Conservation (phyloP, 2,797 vertebrate species). For the Acanthurus leucopareius region DNA sequence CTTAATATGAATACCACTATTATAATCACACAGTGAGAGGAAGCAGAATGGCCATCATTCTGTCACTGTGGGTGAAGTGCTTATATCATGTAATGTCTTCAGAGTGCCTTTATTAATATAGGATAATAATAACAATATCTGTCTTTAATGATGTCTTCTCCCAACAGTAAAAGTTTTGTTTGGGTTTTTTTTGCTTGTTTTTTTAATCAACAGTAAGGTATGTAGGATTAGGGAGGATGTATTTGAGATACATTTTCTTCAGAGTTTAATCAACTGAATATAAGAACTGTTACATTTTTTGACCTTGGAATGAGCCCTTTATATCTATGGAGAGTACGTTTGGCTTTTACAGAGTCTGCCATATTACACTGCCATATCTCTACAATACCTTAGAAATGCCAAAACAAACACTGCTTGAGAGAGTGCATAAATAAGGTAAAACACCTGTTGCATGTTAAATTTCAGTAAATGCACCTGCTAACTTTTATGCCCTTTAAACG, state of each 20-base stretch:
- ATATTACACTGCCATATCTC: no score
- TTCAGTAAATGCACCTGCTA: conserved; percentile 51
- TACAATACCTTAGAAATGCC: no score
- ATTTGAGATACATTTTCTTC: no score
- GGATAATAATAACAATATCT: conserved; percentile 77
- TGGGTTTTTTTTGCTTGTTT: no score
- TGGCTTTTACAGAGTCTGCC: no score
- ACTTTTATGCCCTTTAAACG: conserved; percentile 49
- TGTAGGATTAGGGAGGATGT: no score
- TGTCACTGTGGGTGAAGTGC: conserved; percentile 84
- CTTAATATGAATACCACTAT: conserved; percentile 31
- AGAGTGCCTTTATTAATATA: conserved; percentile 89
- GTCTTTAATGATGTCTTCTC: conserved; percentile 71
- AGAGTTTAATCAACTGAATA: no score
- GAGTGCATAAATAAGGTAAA: not conserved
- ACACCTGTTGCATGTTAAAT: conserved; percentile 38
- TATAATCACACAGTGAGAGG: conserved; percentile 83
- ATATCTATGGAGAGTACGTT: no score
- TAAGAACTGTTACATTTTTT: no score
- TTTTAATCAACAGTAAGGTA: no score
- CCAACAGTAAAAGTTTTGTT: not conserved
- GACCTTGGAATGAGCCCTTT: no score
- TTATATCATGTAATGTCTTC: conserved; percentile 85
- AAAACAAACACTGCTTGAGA: no score
- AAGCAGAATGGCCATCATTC: conserved; percentile 85